Conservation (phyloP, 2,113 vertebrate species). For the Nothoprocta pentlandii region DNA sequence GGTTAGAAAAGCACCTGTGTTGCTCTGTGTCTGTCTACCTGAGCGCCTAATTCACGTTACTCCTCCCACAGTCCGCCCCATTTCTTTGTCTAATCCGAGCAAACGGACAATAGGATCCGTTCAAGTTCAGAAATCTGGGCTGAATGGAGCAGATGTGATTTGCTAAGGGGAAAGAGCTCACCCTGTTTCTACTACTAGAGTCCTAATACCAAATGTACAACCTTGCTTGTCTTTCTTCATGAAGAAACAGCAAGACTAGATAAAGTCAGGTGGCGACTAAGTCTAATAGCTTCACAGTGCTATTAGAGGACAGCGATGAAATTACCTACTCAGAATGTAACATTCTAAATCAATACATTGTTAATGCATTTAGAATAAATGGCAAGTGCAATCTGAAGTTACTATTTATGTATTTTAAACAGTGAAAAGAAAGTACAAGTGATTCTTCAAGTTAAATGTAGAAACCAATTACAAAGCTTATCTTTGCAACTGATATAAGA, state of each 20-base stretch:
- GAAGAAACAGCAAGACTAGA: background rate
- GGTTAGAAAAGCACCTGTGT: constrained; percentile 61
- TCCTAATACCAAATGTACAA: accelerated
- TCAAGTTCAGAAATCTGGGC: constrained; percentile 17
- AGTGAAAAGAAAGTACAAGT: background rate
- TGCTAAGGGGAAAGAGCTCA: background rate
- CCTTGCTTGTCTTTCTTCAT: background rate
- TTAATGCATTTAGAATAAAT: constrained; percentile 43
- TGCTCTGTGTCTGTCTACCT: constrained; percentile 71
- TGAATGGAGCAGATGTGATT: background rate
- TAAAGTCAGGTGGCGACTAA: background rate
- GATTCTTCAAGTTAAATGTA: constrained; percentile 18
- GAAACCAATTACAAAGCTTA: constrained; percentile 54
- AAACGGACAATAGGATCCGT: constrained; percentile 30
- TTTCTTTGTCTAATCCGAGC: constrained; percentile 68
- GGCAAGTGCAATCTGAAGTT: constrained; percentile 23
- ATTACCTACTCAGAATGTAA: background rate
- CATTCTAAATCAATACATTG: constrained; percentile 23
- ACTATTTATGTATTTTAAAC: constrained; percentile 29
- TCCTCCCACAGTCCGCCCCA: constrained; percentile 70
- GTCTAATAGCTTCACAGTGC: background rate
- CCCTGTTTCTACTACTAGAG: background rate
- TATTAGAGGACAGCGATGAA: background rate
- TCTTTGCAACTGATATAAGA: constrained; percentile 53
- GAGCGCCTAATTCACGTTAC: constrained; percentile 60